phyloP scores from a whole-genome alignment of 2,888 invertebrate species.

The Ceraclea dissimilis region DNA sequence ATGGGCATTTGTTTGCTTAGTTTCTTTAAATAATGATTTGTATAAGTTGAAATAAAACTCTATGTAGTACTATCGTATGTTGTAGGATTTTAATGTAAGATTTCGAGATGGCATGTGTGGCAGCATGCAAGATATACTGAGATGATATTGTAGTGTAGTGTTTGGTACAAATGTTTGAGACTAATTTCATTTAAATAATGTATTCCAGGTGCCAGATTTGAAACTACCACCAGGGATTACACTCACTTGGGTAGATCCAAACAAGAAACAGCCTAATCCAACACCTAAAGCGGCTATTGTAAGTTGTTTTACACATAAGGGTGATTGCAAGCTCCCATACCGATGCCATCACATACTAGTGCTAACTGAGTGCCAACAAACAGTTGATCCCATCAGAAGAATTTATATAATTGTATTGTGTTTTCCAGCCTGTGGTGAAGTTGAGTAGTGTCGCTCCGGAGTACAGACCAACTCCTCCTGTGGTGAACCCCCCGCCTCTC shows the following conservation, averaged over 20 bases:
- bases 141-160: too few relatives aligned
- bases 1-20: too few relatives aligned
- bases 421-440: slow-evolving; percentile 39
- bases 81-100: too few relatives aligned
- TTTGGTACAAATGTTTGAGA: too few relatives aligned
- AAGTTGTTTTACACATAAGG: slow-evolving; percentile 7
- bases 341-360: too few relatives aligned
- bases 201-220: slow-evolving; percentile 50
- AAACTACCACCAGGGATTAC: slow-evolving; percentile 75
- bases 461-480: slow-evolving; percentile 37
- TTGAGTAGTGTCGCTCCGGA: slow-evolving; percentile 34
- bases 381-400: too few relatives aligned
- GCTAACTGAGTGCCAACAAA: too few relatives aligned
- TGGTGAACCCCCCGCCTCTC: slow-evolving; percentile 38
- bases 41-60: background rate
- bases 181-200: background rate
- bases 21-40: too few relatives aligned
- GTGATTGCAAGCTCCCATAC: background rate
- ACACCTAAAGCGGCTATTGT: slow-evolving; percentile 19
- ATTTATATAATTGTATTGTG: background rate
- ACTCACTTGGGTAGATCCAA: slow-evolving; percentile 61
- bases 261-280: slow-evolving; percentile 33
- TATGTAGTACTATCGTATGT: too few relatives aligned
- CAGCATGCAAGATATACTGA: too few relatives aligned
- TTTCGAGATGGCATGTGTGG: too few relatives aligned